These are phyloP conservation scores for Uria aalge DNA, from an alignment of 2,113 vertebrate genomes.

Conservation along the genomic window DNA sequence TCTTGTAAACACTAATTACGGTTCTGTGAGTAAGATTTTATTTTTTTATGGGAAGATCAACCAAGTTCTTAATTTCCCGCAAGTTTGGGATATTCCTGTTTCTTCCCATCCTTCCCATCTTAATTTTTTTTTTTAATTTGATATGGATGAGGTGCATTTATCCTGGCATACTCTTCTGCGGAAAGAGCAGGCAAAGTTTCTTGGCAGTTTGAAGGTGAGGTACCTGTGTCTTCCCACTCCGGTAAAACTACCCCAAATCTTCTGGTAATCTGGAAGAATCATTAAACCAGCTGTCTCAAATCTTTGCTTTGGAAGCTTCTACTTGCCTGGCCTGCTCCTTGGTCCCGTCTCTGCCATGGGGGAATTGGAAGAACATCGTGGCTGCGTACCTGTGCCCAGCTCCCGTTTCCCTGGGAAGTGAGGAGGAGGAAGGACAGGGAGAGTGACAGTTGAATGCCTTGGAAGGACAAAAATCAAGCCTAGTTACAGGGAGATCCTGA, in stretches of 20 bases:
- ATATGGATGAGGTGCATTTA: background rate
- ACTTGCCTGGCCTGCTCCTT: rapidly evolving
- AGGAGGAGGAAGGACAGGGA: background rate
- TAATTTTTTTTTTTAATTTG: background rate
- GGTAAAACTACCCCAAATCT: background rate
- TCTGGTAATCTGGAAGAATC: background rate
- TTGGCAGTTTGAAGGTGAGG: background rate
- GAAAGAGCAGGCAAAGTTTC: background rate
- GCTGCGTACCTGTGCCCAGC: background rate
- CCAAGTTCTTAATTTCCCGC: background rate
- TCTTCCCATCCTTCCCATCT: background rate
- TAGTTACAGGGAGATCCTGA: background rate
- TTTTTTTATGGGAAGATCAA: background rate
- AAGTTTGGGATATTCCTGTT: background rate
- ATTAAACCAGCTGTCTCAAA: background rate
- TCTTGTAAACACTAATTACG: background rate
- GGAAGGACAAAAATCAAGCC: background rate
- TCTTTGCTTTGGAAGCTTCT: background rate
- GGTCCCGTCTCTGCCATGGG: rapidly evolving
- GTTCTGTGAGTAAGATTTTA: background rate
- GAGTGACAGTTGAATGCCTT: background rate
- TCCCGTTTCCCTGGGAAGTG: rapidly evolving
- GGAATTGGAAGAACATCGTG: background rate
- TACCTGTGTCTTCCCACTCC: background rate
- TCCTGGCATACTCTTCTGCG: background rate